Conservation (phyloP, 2,888 invertebrate genomes). For the Sesamia inferens region DNA sequence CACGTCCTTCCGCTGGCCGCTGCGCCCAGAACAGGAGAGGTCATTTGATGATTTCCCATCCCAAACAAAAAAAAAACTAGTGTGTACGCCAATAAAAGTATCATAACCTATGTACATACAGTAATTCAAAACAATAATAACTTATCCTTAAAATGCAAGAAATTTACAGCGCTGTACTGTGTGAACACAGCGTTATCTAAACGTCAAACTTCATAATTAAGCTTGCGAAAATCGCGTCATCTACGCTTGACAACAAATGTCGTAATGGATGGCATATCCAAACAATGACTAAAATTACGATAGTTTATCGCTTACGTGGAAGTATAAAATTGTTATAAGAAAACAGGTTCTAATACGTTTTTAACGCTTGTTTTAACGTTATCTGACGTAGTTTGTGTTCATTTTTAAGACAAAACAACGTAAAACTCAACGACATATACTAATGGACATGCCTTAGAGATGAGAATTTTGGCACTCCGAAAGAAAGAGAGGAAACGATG, state of each 20-base stretch:
- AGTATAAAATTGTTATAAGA: neutral
- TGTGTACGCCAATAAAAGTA: neutral
- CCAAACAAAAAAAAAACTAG: too few relatives aligned
- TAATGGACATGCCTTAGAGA: too few relatives aligned
- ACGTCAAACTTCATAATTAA: neutral
- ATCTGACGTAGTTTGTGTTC: constrained; percentile 7
- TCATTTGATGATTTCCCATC: too few relatives aligned
- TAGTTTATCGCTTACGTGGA: constrained; percentile 37
- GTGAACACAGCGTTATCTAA: neutral
- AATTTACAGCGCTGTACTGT: neutral
- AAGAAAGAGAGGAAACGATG: too few relatives aligned
- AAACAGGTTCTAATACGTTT: constrained; percentile 13
- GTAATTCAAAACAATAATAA: too few relatives aligned
- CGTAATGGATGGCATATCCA: constrained; percentile 14
- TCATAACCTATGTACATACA: neutral
- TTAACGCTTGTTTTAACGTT: constrained; percentile 10
- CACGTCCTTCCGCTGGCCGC: too few relatives aligned
- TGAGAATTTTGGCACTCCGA: too few relatives aligned
- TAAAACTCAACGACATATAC: neutral
- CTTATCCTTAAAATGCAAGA: neutral
- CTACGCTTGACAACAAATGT: constrained; percentile 16
- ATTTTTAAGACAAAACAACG: constrained; percentile 6
- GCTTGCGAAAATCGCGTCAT: constrained; percentile 16
- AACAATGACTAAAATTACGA: constrained; percentile 11
- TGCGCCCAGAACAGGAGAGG: too few relatives aligned